phyloP scores from a whole-genome alignment of 37 sponge, comb jelly and placozoan species.

The Dysidea cf. avara region DNA sequence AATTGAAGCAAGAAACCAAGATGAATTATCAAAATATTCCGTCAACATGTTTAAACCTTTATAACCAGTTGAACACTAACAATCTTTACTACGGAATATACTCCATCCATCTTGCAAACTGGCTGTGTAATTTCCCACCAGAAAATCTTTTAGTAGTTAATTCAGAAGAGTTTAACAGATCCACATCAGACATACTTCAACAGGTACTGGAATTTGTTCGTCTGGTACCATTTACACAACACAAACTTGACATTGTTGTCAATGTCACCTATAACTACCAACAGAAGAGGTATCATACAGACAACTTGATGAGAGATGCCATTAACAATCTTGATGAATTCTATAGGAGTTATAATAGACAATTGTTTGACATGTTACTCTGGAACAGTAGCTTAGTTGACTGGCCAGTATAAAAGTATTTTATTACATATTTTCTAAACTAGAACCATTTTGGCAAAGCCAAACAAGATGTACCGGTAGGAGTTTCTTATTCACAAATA shows the following conservation, averaged over 20 bases:
- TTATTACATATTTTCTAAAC: too few species aligned
- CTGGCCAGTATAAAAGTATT: too few species aligned
- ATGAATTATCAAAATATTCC: too few species aligned
- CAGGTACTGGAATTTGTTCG: constrained; percentile 57
- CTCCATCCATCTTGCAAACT: constrained; percentile 2
- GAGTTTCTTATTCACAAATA: too few species aligned
- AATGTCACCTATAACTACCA: constrained; percentile 54
- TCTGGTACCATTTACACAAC: constrained; percentile 15
- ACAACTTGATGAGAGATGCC: constrained; percentile 5
- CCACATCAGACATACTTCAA: constrained; percentile 35
- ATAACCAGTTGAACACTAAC: background rate
- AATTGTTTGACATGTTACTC: constrained; percentile 33
- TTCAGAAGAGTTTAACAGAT: constrained; percentile 67
- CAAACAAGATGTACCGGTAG: too few species aligned
- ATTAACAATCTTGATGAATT: constrained; percentile 22
- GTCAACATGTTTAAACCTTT: too few species aligned
- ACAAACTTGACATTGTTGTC: constrained; percentile 18
- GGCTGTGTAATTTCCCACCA: constrained; percentile 26
- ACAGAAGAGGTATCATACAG: background rate
- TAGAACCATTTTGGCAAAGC: too few species aligned
- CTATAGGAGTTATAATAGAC: constrained; percentile 35
- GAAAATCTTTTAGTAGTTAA: constrained; percentile 71
- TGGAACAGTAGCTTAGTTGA: constrained; percentile 18
- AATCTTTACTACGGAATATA: constrained; percentile 5
- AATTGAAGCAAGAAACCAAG: too few species aligned